Evolutionary conservation across 2,888 invertebrate genomes (phyloP).

Genomic region (Brachypterus glaber): DNA sequence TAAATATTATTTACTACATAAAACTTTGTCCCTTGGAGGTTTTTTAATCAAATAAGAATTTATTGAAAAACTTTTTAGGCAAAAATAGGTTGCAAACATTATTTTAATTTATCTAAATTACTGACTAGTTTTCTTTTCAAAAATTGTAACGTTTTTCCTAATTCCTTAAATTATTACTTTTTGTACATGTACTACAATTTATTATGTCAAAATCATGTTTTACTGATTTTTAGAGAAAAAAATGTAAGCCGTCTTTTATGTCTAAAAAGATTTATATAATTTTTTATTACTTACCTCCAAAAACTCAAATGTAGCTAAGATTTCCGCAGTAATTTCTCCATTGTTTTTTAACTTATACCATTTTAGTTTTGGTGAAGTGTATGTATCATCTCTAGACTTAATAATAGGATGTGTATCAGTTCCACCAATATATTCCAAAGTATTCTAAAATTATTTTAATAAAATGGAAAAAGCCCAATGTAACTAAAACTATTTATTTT

Average conservation of each 20-base stretch:
- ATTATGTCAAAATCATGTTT: too few species aligned
- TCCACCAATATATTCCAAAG: conserved; percentile 37
- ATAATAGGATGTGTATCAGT: conserved; percentile 37
- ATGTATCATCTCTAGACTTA: conserved; percentile 34
- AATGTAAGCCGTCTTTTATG: neutral
- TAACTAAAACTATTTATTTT: conserved; percentile 8
- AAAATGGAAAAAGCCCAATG: conserved; percentile 5
- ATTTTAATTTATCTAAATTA: too few species aligned
- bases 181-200: too few species aligned
- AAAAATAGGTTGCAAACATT: too few species aligned
- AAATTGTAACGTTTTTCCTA: too few species aligned
- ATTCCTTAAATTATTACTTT: neutral
- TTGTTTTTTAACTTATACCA: conserved; percentile 39
- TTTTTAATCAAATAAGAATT: too few species aligned
- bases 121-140: too few species aligned
- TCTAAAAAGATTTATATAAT: conserved; percentile 15
- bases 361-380: conserved; percentile 32
- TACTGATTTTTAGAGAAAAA: too few species aligned
- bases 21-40: too few species aligned
- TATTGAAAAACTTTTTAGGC: too few species aligned
- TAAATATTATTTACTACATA: too few species aligned
- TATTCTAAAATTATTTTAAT: conserved; percentile 3
- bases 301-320: conserved; percentile 43
- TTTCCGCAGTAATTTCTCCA: conserved; percentile 35
- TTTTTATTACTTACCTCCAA: conserved; percentile 39